A percentile compares a stretch with the other conserved stretches of the same genome.
Evolutionary conservation across 2,113 vertebrate genomes (phyloP).

Genomic region (Origma solitaria): DNA sequence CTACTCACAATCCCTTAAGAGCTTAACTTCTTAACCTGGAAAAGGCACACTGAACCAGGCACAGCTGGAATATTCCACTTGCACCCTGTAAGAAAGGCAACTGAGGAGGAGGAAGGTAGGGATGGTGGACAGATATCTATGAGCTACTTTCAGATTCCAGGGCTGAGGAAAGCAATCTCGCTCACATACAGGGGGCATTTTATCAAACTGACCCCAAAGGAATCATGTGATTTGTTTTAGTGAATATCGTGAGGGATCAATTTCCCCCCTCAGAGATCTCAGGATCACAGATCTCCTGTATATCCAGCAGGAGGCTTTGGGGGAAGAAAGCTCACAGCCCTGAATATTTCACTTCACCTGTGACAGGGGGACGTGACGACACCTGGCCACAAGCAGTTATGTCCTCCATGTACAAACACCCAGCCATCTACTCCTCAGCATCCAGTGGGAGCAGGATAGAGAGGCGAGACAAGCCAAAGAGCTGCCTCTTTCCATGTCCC

Average conservation of each 20-base stretch:
- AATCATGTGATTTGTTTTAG: not conserved
- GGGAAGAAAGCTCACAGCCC: not conserved
- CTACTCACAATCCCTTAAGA: not conserved
- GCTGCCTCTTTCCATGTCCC: not conserved
- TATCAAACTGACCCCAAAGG: not conserved
- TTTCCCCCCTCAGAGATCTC: not conserved
- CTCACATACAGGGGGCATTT: not conserved
- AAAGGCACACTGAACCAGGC: not conserved
- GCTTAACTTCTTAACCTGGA: not conserved
- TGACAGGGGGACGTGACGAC: accelerated
- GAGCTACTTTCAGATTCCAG: not conserved
- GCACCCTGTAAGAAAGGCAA: not conserved
- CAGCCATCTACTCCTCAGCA: not conserved
- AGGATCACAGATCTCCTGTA: not conserved
- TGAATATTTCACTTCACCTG: not conserved
- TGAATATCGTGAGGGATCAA: not conserved
- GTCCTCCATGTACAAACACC: not conserved
- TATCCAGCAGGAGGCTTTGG: not conserved
- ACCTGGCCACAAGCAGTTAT: not conserved
- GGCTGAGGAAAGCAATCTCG: not conserved
- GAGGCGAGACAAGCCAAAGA: not conserved
- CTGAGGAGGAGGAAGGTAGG: not conserved
- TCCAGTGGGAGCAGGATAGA: not conserved
- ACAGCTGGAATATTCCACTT: not conserved
- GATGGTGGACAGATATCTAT: not conserved